Percentiles rank a stretch among this genome's conserved stretches.
Evolutionary conservation across 2,888 invertebrate species (phyloP).

Genomic region (Calameuta filiformis): DNA sequence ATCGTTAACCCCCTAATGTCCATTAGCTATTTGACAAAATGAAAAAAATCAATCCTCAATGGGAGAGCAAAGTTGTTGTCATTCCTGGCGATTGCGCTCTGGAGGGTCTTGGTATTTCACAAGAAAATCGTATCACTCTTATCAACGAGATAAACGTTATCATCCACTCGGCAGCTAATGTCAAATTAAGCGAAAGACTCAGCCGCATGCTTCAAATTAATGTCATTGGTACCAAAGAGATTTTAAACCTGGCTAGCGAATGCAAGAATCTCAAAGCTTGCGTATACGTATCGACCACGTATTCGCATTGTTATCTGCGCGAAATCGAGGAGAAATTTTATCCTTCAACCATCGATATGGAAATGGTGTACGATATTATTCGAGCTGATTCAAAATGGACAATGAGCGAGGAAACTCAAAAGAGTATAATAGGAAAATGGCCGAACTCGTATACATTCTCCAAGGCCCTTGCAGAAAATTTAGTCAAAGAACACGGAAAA

Average conservation of each 20-base stretch:
- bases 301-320: slow-evolving; percentile 36
- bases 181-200: slow-evolving; percentile 32
- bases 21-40: slow-evolving; percentile 45
- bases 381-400: slow-evolving; percentile 29
- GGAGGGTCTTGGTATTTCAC: slow-evolving; percentile 36
- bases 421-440: slow-evolving; percentile 38
- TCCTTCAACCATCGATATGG: slow-evolving; percentile 39
- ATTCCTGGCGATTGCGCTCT: slow-evolving; percentile 36
- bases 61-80: slow-evolving; percentile 30
- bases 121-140: slow-evolving; percentile 30
- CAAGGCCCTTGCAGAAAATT: slow-evolving; percentile 46
- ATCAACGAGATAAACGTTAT: slow-evolving; percentile 39
- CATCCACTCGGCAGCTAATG: slow-evolving; percentile 44
- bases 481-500: slow-evolving; percentile 39
- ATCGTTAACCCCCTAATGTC: not conserved
- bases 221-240: slow-evolving; percentile 41
- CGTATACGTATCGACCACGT: slow-evolving; percentile 47
- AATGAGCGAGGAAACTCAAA: slow-evolving; percentile 31
- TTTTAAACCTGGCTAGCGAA: slow-evolving; percentile 43
- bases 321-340: slow-evolving; percentile 48
- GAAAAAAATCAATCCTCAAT: slow-evolving; percentile 29
- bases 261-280: slow-evolving; percentile 42
- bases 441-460: slow-evolving; percentile 42
- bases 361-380: slow-evolving; percentile 42
- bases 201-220: slow-evolving; percentile 34